Percentiles rank a stretch among this genome's conserved stretches.
Conservation (phyloP, 2,113 vertebrate genomes). For the Paracanthobrama guichenoti region DNA sequence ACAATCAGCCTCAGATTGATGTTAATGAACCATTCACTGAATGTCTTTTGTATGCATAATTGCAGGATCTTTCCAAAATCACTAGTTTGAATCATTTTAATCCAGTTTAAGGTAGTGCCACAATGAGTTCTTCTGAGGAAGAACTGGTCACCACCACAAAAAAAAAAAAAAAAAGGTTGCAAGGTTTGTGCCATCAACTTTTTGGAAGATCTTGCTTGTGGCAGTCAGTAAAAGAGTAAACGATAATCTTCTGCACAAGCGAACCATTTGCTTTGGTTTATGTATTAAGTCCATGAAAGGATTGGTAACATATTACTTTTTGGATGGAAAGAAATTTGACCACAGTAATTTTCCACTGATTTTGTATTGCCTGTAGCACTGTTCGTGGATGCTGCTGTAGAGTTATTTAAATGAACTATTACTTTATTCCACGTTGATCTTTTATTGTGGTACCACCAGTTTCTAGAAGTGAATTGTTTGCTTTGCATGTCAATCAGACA, state of each 20-base stretch:
- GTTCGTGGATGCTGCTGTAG: not conserved
- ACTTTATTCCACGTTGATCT: not conserved
- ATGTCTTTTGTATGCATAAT: not conserved
- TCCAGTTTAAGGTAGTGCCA: not conserved
- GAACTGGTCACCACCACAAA: not conserved
- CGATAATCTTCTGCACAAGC: not conserved
- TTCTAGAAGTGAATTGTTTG: not conserved
- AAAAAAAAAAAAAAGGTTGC: not conserved
- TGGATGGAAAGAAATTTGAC: conserved; percentile 1
- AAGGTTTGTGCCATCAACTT: not conserved
- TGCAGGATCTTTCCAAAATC: not conserved
- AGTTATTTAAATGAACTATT: not conserved
- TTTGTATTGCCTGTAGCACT: not conserved
- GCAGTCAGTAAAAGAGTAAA: not conserved
- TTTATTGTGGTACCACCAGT: not conserved
- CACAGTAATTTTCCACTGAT: not conserved
- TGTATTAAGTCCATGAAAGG: conserved; percentile 4
- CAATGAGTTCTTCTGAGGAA: not conserved
- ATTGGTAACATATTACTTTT: conserved; percentile 6
- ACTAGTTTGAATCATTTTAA: not conserved
- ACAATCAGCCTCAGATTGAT: not conserved
- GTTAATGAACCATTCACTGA: not conserved
- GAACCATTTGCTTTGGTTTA: not conserved
- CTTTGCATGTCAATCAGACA: not conserved
- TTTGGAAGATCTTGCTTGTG: not conserved